Percentiles rank a stretch among this genome's conserved stretches.
Evolutionary conservation across 2,113 vertebrate genomes (phyloP).

Genomic region (Apteryx owenii): DNA sequence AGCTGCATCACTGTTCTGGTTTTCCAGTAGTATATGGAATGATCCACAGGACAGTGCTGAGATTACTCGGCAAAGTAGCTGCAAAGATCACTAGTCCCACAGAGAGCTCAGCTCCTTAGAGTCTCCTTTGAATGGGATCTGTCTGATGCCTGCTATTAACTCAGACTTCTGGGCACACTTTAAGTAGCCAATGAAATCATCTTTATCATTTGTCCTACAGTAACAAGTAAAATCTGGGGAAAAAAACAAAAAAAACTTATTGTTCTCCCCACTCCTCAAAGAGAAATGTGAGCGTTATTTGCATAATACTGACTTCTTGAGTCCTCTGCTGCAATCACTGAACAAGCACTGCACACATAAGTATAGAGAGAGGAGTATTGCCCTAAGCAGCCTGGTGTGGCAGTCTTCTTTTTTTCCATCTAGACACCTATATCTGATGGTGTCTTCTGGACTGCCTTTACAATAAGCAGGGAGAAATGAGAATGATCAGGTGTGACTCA

Average conservation of each 20-base stretch:
- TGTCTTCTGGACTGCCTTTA: not conserved
- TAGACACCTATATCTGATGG: fast-evolving
- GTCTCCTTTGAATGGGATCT: fast-evolving
- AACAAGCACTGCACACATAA: not conserved
- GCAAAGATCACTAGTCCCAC: not conserved
- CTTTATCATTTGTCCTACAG: not conserved
- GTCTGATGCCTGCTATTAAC: not conserved
- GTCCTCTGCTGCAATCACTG: not conserved
- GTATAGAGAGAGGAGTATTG: not conserved
- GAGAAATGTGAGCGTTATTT: not conserved
- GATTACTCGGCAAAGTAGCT: not conserved
- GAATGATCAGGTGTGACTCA: not conserved
- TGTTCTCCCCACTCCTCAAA: not conserved
- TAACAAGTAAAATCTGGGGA: not conserved
- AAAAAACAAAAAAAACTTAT: too few species aligned
- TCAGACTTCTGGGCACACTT: not conserved
- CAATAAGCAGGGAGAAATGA: not conserved
- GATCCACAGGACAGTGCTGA: not conserved
- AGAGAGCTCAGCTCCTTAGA: not conserved
- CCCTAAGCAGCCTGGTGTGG: not conserved
- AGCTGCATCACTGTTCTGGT: not conserved
- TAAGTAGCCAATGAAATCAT: not conserved
- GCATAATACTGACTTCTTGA: not conserved
- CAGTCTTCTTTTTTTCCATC: not conserved
- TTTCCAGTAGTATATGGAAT: not conserved